Percentiles rank a stretch among this genome's conserved stretches.
Evolutionary conservation across 2,888 invertebrate species (phyloP).

Genomic region (Macrosoma leucophasiata): DNA sequence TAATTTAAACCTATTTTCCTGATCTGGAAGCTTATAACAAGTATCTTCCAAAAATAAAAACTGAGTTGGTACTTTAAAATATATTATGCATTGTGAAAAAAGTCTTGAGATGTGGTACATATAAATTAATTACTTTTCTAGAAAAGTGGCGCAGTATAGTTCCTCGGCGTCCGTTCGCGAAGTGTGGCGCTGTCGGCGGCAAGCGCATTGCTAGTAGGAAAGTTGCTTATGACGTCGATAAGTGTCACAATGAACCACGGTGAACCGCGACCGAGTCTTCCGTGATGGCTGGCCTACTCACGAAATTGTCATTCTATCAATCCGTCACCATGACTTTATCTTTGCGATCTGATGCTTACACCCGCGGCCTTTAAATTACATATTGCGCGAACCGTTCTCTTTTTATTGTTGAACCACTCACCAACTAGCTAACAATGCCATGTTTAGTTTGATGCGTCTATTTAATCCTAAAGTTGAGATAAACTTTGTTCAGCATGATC

Average conservation of each 20-base stretch:
- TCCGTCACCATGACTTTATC: conserved; percentile 66
- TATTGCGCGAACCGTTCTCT: conserved; percentile 44
- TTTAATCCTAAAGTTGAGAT: too few relatives aligned
- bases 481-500: too few relatives aligned
- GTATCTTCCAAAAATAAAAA: too few relatives aligned
- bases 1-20: too few relatives aligned
- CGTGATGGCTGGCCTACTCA: conserved; percentile 68
- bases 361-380: conserved; percentile 38
- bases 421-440: too few relatives aligned
- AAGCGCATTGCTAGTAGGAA: conserved; percentile 73
- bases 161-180: conserved; percentile 44
- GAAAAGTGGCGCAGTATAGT: conserved; percentile 60
- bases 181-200: conserved; percentile 38
- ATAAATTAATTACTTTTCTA: conserved; percentile 53
- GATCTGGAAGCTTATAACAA: too few relatives aligned
- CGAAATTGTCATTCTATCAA: conserved; percentile 72
- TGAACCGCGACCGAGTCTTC: conserved; percentile 70
- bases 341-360: conserved; percentile 50
- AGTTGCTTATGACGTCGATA: conserved; percentile 73
- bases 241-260: conserved; percentile 75
- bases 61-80: too few relatives aligned
- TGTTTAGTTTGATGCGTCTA: too few relatives aligned
- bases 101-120: conserved; percentile 44
- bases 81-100: too few relatives aligned
- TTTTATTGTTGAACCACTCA: too few relatives aligned